These are phyloP conservation scores for Hypothenemus hampei DNA, from an alignment of 1,140 invertebrate genomes.

Conservation along the genomic window DNA sequence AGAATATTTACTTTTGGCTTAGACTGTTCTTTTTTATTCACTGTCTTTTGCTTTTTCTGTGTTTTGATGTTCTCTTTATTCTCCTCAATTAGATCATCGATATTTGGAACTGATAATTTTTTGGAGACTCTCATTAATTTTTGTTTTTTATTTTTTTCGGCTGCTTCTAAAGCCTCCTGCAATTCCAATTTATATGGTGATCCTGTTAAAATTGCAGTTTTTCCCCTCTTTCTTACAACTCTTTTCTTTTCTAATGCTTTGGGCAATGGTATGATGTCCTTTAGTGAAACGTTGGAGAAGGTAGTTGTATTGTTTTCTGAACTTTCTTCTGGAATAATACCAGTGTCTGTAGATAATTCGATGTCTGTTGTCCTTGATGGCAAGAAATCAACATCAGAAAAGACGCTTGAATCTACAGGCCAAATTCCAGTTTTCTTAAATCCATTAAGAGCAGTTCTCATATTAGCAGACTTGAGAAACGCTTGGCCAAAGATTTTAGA, in stretches of 20 bases:
- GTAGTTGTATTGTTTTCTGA: not conserved
- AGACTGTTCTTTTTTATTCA: not conserved
- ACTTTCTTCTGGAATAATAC: slow-evolving; percentile 3
- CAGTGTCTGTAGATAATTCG: not conserved
- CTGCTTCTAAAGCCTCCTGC: not conserved
- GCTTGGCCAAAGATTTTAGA: slow-evolving; percentile 29
- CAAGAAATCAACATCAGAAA: slow-evolving; percentile 23
- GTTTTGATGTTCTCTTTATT: not conserved
- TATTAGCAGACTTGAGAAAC: slow-evolving; percentile 28
- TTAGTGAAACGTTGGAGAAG: slow-evolving; percentile 3
- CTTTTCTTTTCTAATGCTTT: slow-evolving; percentile 1
- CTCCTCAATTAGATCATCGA: slow-evolving; percentile 2
- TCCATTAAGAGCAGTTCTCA: slow-evolving; percentile 25
- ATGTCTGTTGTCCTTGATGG: slow-evolving; percentile 10
- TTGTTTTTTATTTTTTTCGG: slow-evolving; percentile 6
- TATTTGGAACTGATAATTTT: not conserved
- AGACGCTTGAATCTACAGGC: slow-evolving; percentile 21
- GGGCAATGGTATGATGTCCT: not conserved
- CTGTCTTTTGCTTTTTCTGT: slow-evolving; percentile 2
- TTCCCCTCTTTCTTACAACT: slow-evolving; percentile 8
- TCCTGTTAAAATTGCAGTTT: slow-evolving; percentile 13
- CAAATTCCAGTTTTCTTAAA: slow-evolving; percentile 26
- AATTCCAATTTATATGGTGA: slow-evolving; percentile 18
- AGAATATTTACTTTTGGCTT: too few relatives aligned
- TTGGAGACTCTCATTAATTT: not conserved